Evolutionary conservation across 2,113 vertebrate genomes (phyloP), one percentile per base, ranked within the genome.

Genomic region (Pseudorhombus dupliciocellatus): DNA sequence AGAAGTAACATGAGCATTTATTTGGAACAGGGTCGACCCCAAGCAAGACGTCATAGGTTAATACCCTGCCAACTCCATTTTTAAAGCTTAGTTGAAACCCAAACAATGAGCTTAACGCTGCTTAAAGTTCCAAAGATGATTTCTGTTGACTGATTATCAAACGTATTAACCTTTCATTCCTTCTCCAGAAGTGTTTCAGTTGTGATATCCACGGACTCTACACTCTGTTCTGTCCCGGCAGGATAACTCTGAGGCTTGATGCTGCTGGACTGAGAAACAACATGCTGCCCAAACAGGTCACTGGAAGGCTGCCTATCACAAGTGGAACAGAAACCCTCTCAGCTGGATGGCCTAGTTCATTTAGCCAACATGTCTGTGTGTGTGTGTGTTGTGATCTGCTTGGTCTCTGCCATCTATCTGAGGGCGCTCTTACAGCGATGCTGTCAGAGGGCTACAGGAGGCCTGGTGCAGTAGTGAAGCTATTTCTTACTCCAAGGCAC

Each of bases 261-360:
- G 66, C 46, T 77, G 71, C 67, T 79, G 62, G 61, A 75, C 72
- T 7, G 65, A 83, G 74, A 87, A 78, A 68, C 54, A 70, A 79
- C 70, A 57, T 4, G 21, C 14, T 40, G 65, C 53, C 71, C 75
- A 77, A 87, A 80, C 80, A 53, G 72, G 81, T 81, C 71, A 71
- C 71, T 88, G 90, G 88, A 90, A 72, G 37, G 40, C 78, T 77
- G 86, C 88, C 86, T 85, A 86, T 90, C 91, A 57, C 71, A 72
- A 62, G 75, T 72, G 81, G 83, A 84, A 58, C 87, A 90, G 85
- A 85, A 77, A 71, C 69, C 62, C 79, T 78, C 78, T 78, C 55
- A 62, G 79, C 69, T 63, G 66, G 63, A 83, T 74, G 70, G 71
- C 71, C 80, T 71, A 77, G 75, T 84, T 83, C 54, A 65, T 22